Percentiles rank a stretch among this genome's conserved stretches.
Evolutionary conservation across 2,797 vertebrate genomes (phyloP).

Genomic region (Argyrosomus regius): DNA sequence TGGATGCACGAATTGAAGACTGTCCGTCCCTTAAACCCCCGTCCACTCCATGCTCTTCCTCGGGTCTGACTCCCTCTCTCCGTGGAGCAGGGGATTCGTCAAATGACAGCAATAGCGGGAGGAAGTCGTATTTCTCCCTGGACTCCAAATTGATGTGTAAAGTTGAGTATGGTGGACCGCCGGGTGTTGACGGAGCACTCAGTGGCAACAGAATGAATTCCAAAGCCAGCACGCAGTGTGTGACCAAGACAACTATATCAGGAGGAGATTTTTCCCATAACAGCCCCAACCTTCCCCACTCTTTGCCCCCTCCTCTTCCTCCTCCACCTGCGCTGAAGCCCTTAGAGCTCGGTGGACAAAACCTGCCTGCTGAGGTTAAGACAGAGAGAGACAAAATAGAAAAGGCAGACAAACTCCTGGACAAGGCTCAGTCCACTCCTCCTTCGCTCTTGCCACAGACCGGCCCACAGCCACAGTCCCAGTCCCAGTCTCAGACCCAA

Average conservation of each 20-base stretch:
- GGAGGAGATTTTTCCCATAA: slow-evolving; percentile 84
- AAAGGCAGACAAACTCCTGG: slow-evolving; percentile 84
- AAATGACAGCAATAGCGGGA: slow-evolving; percentile 79
- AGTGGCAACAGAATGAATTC: slow-evolving; percentile 80
- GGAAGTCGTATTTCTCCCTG: slow-evolving; percentile 86
- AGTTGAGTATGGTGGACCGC: slow-evolving; percentile 80
- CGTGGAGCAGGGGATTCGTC: slow-evolving; percentile 80
- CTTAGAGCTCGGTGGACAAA: slow-evolving; percentile 85
- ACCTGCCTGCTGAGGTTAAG: slow-evolving; percentile 81
- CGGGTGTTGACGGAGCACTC: slow-evolving; percentile 72
- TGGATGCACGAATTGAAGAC: slow-evolving; percentile 80
- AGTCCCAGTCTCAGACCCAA: slow-evolving; percentile 75
- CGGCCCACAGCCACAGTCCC: slow-evolving; percentile 85
- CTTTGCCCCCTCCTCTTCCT: slow-evolving; percentile 84
- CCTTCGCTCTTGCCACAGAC: slow-evolving; percentile 85
- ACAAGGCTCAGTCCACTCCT: slow-evolving; percentile 82
- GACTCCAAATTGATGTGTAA: slow-evolving; percentile 87
- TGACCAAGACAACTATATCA: slow-evolving; percentile 80
- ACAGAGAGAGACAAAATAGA: slow-evolving; percentile 87
- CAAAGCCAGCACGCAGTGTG: slow-evolving; percentile 84
- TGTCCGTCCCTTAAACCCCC: slow-evolving; percentile 83
- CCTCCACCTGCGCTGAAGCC: slow-evolving; percentile 88
- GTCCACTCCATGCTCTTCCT: slow-evolving; percentile 79
- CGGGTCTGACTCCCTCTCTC: slow-evolving; percentile 78
- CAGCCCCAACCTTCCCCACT: slow-evolving; percentile 79